These are phyloP conservation scores for Zophobas atratus DNA, from an alignment of 1,140 invertebrate genomes.

Conservation along the genomic window DNA sequence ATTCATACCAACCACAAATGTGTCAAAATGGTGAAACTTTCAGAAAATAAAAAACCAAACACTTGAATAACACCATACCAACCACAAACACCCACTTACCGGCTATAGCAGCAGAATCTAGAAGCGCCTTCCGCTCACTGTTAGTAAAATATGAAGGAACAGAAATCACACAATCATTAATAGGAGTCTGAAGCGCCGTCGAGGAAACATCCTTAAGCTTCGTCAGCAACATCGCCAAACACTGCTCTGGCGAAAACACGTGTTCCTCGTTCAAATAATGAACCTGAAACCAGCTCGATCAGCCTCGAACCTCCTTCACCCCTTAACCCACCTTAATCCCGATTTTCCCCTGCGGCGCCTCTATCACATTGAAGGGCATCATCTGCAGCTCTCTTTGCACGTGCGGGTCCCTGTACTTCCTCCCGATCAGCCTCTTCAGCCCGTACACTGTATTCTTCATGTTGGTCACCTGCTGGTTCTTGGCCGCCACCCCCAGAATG, in stretches of 20 bases:
- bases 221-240: conserved; percentile 97
- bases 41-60: too few species aligned
- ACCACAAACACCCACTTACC: conserved; percentile 66
- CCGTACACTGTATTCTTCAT: conserved; percentile 96
- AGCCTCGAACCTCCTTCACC: conserved; percentile 57
- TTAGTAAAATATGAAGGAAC: conserved; percentile 97
- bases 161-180: conserved; percentile 98
- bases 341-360: conserved; percentile 80
- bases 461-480: conserved; percentile 97
- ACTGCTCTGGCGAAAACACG: conserved; percentile 94
- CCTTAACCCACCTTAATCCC: conserved; percentile 78
- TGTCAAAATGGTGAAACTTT: too few species aligned
- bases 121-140: conserved; percentile 89
- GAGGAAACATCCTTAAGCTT: conserved; percentile 96
- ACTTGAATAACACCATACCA: not conserved
- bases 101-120: conserved; percentile 90
- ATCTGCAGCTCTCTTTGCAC: conserved; percentile 85
- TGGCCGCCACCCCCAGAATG: conserved; percentile 95
- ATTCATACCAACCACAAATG: too few species aligned
- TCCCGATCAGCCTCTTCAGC: conserved; percentile 93
- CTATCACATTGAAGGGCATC: conserved; percentile 83
- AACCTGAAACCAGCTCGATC: conserved; percentile 73
- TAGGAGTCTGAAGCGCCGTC: conserved; percentile 87
- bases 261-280: conserved; percentile 90
- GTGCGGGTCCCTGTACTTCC: conserved; percentile 89